Percentiles rank a stretch among this genome's conserved stretches.
These are phyloP conservation scores for Salvelinus namaycush DNA, from an alignment of 2,113 vertebrate genomes.

Conservation along the genomic window DNA sequence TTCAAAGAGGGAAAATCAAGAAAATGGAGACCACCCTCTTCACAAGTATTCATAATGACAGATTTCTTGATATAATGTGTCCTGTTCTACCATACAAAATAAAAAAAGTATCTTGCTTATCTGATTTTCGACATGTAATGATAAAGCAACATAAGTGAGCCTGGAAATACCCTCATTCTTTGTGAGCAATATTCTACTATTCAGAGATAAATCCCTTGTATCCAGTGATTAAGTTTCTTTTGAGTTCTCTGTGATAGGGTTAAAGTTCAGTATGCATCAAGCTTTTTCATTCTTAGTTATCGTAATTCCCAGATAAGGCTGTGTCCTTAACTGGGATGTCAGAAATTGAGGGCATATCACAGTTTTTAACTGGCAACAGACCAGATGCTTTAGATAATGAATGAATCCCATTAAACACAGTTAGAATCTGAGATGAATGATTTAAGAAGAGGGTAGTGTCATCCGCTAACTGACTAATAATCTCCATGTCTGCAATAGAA, in stretches of 20 bases:
- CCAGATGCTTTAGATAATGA: constrained; percentile 10
- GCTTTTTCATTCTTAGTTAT: neutral
- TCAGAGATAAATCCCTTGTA: constrained; percentile 18
- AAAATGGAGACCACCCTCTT: neutral
- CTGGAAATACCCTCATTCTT: constrained; percentile 17
- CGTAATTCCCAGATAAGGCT: neutral
- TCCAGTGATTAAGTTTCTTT: constrained; percentile 4
- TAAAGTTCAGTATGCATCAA: neutral
- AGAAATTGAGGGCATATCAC: neutral
- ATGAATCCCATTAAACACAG: neutral
- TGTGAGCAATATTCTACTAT: neutral
- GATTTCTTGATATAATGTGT: neutral
- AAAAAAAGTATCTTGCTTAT: neutral
- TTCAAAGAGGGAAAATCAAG: neutral
- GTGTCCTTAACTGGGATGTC: neutral
- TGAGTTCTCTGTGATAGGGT: constrained; percentile 7
- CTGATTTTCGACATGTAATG: neutral
- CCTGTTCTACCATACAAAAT: neutral
- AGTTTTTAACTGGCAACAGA: neutral
- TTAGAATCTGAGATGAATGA: neutral
- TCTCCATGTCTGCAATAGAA: neutral
- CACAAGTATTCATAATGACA: neutral
- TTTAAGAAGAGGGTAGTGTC: constrained; percentile 8
- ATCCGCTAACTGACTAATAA: constrained; percentile 20
- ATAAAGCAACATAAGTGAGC: constrained; percentile 9